phyloP scores from a whole-genome alignment of 2,888 invertebrate species.

The Hydriomena furcata region DNA sequence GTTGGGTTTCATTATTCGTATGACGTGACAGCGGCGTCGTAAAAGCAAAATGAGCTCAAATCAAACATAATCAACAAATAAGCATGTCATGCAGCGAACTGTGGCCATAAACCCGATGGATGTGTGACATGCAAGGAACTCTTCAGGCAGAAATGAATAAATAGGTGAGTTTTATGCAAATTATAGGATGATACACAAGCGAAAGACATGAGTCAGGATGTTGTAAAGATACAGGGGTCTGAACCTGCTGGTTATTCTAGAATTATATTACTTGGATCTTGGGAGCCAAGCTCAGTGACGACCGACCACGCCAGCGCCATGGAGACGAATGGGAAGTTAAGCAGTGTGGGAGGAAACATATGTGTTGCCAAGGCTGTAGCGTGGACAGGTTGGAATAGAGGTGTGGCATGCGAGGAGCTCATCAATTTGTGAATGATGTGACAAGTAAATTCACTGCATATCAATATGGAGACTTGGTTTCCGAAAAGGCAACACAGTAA shows the following conservation, averaged over 20 bases:
- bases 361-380: conserved; percentile 13
- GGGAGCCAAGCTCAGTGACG: conserved; percentile 17
- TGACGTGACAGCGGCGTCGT: conserved; percentile 1
- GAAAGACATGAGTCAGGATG: too few species aligned
- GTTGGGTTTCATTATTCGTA: background rate
- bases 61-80: conserved; percentile 4
- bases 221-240: too few species aligned
- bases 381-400: conserved; percentile 3
- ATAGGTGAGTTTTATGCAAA: too few species aligned
- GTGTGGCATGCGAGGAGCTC: conserved; percentile 22
- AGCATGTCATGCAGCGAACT: background rate
- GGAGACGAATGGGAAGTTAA: conserved; percentile 19
- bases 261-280: conserved; percentile 21
- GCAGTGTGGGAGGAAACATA: conserved; percentile 10
- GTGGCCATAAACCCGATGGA: background rate
- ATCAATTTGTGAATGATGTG: conserved; percentile 15
- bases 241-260: background rate
- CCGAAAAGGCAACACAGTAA: background rate
- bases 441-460: conserved; percentile 6
- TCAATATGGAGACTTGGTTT: background rate
- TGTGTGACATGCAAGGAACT: conserved; percentile 6
- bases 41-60: conserved; percentile 9
- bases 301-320: conserved; percentile 34
- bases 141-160: too few species aligned
- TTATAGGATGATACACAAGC: too few species aligned